Base-by-base conservation (phyloP, 2,888 invertebrate species). In the Catocala sponsa region DNA sequence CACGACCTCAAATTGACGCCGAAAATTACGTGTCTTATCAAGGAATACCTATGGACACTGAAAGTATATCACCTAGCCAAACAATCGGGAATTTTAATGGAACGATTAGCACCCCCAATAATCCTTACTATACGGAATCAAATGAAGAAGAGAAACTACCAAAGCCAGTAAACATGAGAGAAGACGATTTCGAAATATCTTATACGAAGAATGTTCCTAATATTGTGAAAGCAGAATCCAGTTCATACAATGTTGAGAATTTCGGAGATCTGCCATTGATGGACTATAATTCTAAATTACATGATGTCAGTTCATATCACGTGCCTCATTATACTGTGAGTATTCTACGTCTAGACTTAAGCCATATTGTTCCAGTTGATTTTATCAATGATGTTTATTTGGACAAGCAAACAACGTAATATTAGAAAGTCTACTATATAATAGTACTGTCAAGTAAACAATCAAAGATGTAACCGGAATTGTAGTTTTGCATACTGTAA, bases 321-420 rank as follows among this genome's bases (percentile, higher is more conserved):
- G 94, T 94, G 41, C 94, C 94, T 0, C 94, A 94, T 84, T 94
- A 94, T 71, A 89, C 90, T 43, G 94, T 94, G 82, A 94, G 93
- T 93, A 84, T 61, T 55, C 43, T 43, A n/a, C 7, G 10, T 46
- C 25, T 25, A 25, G 25, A 25, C 25, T 4, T 25, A 46, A 15
- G 15, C 13, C 15, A 41, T 10, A 52, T 25, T 25, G 25, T 25
- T 1, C 25, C 25, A 25, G 25, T 25, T 2, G 25, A 2, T 25
- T 25, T 25, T 25, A 25, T 25, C 25, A 25, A 25, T 25, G 25
- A 25, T 25, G 25, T 25, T 25, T 25, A 25, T 25, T 25, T 1
- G 1, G 4, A 25, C 25, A 25, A 25, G 25, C 25, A 25, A 25
- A 25, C 25, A 25, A 25, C 25, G 25, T 25, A 2, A 25, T 25